Evolutionary conservation across 2,113 vertebrate genomes (phyloP).

Genomic region (Oncorhynchus keta): DNA sequence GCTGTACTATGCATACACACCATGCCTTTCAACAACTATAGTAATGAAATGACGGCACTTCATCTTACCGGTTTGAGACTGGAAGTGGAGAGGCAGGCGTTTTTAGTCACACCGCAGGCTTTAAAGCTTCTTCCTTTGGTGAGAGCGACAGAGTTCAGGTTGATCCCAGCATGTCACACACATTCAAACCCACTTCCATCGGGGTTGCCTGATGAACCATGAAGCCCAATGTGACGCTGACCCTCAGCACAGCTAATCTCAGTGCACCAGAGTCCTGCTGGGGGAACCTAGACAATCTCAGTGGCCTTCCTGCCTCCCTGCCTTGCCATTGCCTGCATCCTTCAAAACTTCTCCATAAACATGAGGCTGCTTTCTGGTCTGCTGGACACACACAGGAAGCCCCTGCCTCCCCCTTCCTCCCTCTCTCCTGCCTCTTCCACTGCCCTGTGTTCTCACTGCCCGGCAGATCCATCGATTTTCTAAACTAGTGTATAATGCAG

Average conservation of each 20-base stretch:
- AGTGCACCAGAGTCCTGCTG: slow-evolving; percentile 13
- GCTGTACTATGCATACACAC: neutral
- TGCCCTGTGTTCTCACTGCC: slow-evolving; percentile 14
- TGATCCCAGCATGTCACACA: slow-evolving; percentile 33
- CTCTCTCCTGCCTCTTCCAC: neutral
- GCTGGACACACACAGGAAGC: slow-evolving; percentile 2
- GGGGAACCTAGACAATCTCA: slow-evolving; percentile 17
- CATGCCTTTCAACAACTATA: neutral
- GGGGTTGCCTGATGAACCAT: slow-evolving; percentile 31
- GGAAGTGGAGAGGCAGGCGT: neutral
- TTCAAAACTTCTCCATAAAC: slow-evolving; percentile 50
- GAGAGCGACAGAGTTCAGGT: slow-evolving; percentile 45
- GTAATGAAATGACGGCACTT: neutral
- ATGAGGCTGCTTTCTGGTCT: slow-evolving; percentile 34
- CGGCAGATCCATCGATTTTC: slow-evolving; percentile 58
- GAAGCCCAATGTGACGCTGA: slow-evolving; percentile 18
- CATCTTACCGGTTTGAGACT: neutral
- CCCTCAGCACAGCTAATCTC: slow-evolving; percentile 18
- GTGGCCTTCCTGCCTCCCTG: slow-evolving; percentile 23
- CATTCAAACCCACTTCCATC: slow-evolving; percentile 18
- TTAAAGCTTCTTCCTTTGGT: slow-evolving; percentile 1
- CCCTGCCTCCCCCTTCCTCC: neutral
- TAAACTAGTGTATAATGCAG: slow-evolving; percentile 55
- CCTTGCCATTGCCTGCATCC: slow-evolving; percentile 1
- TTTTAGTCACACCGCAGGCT: slow-evolving; percentile 17